Evolutionary conservation across 2,888 invertebrate genomes (phyloP), one percentile per base, ranked within the genome.

Genomic region (Loripinus fragilis): DNA sequence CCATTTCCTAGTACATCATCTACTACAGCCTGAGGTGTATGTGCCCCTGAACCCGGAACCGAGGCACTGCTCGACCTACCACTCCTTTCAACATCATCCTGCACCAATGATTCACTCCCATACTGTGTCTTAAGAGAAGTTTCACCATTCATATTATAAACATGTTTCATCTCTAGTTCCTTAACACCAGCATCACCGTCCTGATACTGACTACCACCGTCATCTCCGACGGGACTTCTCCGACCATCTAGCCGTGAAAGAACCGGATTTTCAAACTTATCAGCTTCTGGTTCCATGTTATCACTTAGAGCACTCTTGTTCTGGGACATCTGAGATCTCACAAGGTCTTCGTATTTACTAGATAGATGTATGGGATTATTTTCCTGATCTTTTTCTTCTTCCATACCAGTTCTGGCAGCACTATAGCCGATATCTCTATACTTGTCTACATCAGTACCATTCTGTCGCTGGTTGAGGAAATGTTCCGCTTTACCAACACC

Each of bases 171-270:
- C n/a, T 78, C 71, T 0, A 68, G 38, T 10, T 71, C 71, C 55
- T 75, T 74, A 12, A 75, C 52, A 17, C 66, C 23, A 38, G 71
- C 75, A 65, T 79, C 83, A 10, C 85, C 82, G 74, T 88, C 87
- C 67, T 86, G 83, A 72, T 83, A 88, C n/a, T 84, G 76, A 45
- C 88, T 87, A 0, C 74, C 74, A 0, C 86, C 87, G 41, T 86
- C 87, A 76, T 89, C 89, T 5, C 90, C 90, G 10, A 90, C 83
- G 12, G 90, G 90, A 25, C 87, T 88, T 35, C 87, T 74, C 5
- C 89, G 76, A 45, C 82, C 80, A 30, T 78, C 76, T 38, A 77
- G 50, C 23, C 23, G 10, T 17, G 33, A 33, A 15, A 23, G 60
- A 60, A 28, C 60, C 17, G 28, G 10, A 20, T 33, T 20, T 38